A percentile compares a stretch with the other conserved stretches of the same genome.
phyloP scores from a whole-genome alignment of 2,113 vertebrate species.

The Syrrhaptes paradoxus region DNA sequence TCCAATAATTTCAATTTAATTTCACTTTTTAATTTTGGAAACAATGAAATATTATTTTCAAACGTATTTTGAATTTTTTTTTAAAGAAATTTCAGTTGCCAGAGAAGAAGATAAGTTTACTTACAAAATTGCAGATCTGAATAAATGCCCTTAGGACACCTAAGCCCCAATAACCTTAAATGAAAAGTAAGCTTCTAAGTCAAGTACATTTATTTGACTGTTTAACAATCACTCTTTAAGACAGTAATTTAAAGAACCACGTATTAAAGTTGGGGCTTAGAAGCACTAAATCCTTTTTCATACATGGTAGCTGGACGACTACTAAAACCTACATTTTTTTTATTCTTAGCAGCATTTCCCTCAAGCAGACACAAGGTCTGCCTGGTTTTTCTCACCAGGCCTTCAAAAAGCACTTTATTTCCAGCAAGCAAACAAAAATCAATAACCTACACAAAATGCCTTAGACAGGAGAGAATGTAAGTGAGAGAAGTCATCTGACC shows the following conservation, averaged over 20 bases:
- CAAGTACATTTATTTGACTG: neutral
- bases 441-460: neutral
- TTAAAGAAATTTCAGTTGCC: neutral
- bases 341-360: neutral
- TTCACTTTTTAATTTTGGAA: neutral
- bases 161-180: neutral
- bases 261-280: neutral
- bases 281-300: neutral
- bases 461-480: neutral
- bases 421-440: neutral
- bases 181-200: neutral
- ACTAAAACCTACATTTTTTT: neutral
- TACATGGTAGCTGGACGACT: neutral
- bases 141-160: neutral
- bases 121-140: neutral
- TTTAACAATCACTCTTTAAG: neutral
- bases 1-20: neutral
- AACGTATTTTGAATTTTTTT: neutral
- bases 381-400: neutral
- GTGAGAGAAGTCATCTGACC: neutral
- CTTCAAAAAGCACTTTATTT: neutral
- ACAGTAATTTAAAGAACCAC: neutral
- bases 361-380: neutral
- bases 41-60: neutral
- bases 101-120: neutral